Percentiles rank a stretch among this genome's conserved stretches.
phyloP scores from a whole-genome alignment of 2,797 vertebrate genomes.

The Amniataba percoides region DNA sequence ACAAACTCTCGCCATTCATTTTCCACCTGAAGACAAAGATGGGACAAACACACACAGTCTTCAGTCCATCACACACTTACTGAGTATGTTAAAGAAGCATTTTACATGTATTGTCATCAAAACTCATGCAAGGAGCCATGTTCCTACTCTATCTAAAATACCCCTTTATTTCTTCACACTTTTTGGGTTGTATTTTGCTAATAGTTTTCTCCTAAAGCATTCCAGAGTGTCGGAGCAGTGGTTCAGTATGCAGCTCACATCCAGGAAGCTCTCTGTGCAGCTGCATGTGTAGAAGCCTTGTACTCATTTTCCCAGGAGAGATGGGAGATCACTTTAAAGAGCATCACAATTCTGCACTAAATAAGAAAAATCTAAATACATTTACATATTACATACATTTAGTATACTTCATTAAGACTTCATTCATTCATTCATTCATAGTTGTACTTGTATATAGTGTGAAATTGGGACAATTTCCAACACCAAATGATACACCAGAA shows the following conservation, averaged over 20 bases:
- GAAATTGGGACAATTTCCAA: no score
- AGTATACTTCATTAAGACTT: no score
- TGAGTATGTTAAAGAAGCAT: no score
- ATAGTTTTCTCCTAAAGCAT: neutral
- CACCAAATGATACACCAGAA: no score
- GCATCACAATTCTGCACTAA: neutral
- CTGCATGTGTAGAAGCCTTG: constrained; percentile 43
- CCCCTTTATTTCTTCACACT: neutral
- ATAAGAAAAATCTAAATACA: neutral
- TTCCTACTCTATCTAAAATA: neutral
- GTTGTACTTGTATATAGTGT: no score
- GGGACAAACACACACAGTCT: neutral
- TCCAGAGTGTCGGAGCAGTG: neutral
- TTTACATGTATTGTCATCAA: neutral
- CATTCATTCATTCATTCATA: no score
- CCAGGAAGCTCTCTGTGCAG: constrained; percentile 1
- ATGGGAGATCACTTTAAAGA: neutral
- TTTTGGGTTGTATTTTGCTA: fast-evolving
- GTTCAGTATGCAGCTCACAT: constrained; percentile 40
- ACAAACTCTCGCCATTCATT: constrained; percentile 79
- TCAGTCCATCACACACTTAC: no score
- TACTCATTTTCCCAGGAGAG: neutral
- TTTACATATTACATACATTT: no score
- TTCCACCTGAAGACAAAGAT: constrained; percentile 63
- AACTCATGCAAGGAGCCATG: neutral